These are phyloP conservation scores for Furnarius figulus DNA, from an alignment of 2,113 vertebrate genomes.

Conservation along the genomic window DNA sequence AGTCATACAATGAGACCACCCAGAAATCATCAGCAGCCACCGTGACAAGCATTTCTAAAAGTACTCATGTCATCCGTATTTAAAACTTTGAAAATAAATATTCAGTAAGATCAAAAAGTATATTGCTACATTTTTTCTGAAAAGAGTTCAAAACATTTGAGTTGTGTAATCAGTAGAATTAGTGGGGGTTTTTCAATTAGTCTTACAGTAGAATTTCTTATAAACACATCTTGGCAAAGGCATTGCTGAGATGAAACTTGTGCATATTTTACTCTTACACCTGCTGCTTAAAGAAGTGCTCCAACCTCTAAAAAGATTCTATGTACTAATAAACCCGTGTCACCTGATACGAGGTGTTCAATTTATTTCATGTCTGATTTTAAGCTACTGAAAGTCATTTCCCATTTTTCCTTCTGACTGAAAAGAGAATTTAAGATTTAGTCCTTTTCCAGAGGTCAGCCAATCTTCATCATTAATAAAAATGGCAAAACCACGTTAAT, in stretches of 20 bases:
- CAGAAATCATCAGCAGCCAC: not conserved
- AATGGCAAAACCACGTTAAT: not conserved
- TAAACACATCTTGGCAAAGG: not conserved
- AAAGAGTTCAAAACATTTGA: not conserved
- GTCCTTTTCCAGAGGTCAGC: not conserved
- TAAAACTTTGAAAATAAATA: not conserved
- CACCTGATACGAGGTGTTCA: not conserved
- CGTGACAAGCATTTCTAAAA: not conserved
- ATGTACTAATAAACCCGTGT: not conserved
- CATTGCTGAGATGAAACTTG: not conserved
- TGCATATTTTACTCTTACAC: not conserved
- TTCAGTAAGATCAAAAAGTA: not conserved
- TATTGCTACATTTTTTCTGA: not conserved
- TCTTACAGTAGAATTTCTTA: not conserved
- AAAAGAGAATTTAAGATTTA: not conserved
- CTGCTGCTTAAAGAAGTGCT: not conserved
- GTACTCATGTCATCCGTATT: not conserved
- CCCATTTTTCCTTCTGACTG: not conserved
- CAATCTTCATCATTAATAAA: accelerated
- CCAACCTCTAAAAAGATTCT: not conserved
- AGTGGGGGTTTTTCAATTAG: not conserved
- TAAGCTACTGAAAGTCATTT: not conserved
- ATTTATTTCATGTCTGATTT: not conserved
- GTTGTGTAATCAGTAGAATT: not conserved
- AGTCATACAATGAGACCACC: not conserved